phyloP scores from a whole-genome alignment of 2,888 invertebrate species.

The Brachyopa scutellaris region DNA sequence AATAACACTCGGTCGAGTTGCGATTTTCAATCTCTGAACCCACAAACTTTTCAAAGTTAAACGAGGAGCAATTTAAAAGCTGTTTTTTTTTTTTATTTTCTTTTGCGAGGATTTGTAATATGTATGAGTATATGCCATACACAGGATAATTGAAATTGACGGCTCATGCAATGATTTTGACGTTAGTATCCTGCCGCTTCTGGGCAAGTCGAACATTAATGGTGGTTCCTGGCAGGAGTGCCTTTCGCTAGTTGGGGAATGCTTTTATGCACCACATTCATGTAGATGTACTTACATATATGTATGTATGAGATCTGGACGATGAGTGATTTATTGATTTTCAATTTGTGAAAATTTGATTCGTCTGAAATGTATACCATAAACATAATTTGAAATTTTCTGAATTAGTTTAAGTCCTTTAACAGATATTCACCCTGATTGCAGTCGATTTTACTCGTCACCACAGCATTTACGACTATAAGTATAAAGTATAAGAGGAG shows the following conservation, averaged over 20 bases:
- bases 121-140: neutral
- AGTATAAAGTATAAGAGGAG: no score
- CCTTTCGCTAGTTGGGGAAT: neutral
- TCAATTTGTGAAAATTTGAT: constrained; percentile 27
- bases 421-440: no score
- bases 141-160: constrained; percentile 12
- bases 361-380: neutral
- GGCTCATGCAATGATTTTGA: constrained; percentile 40
- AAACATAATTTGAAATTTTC: constrained; percentile 1
- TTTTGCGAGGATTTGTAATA: neutral
- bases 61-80: constrained; percentile 36
- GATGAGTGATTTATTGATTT: constrained; percentile 54
- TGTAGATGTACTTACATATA: neutral
- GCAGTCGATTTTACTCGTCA: no score
- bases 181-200: neutral
- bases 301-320: neutral
- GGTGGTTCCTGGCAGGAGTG: neutral
- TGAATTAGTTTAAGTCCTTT: no score
- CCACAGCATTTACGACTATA: no score
- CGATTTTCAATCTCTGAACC: constrained; percentile 33
- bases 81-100: constrained; percentile 7
- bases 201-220: neutral
- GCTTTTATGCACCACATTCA: neutral
- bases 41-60: constrained; percentile 44
- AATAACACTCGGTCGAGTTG: constrained; percentile 23